Evolutionary conservation across 2,113 vertebrate species (phyloP), one percentile per base, ranked within the genome.

Genomic region (Cariama cristata): DNA sequence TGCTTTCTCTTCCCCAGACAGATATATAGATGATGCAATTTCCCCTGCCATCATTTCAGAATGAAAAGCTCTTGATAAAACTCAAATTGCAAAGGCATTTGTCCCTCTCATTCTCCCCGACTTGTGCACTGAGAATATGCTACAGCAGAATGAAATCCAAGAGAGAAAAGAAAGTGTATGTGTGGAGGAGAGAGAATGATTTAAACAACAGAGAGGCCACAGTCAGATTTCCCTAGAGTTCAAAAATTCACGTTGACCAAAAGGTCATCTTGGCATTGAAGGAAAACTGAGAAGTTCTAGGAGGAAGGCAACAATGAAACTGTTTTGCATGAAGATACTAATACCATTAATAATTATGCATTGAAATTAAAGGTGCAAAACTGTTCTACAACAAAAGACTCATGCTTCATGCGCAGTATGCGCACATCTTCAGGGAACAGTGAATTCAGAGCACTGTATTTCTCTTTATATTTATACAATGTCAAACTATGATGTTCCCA

Each of bases 11-110:
- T 96, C 79, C 95, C 90, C 49, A 96, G 82, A 96, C 84, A 97
- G 80, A 95, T 63, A 91, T 11, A 92, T 0, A 0, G 45, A 95
- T 97, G 86, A 97, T 94, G 71, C 50, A 94, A 88, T 90, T 97
- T 96, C 95, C 94, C 90, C 77, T 38, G 80, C 40, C 69, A 76
- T 94, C 60, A 18, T 72, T 97, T 91, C 96, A 58, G 79, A 97
- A 60, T 88, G 74, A 96, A 97, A 91, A 89, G 30, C 77, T 96
- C 96, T 97, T 87, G 92, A 96, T 96, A 95, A 95, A 97, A 96
- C 86, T 95, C 90, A 93, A 40, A 82, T 66, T 93, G 79, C 55
- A 66, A 83, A 79, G 49, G 33, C 30, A 7, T 58, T 88, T 33
- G 52, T 73, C 87, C 73, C 53, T 93, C 84, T 94, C 62, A 50